A percentile compares a stretch with the other conserved stretches of the same genome.
These are phyloP conservation scores for Eleutherodactylus coqui DNA, from an alignment of 2,797 vertebrate genomes.

Conservation along the genomic window DNA sequence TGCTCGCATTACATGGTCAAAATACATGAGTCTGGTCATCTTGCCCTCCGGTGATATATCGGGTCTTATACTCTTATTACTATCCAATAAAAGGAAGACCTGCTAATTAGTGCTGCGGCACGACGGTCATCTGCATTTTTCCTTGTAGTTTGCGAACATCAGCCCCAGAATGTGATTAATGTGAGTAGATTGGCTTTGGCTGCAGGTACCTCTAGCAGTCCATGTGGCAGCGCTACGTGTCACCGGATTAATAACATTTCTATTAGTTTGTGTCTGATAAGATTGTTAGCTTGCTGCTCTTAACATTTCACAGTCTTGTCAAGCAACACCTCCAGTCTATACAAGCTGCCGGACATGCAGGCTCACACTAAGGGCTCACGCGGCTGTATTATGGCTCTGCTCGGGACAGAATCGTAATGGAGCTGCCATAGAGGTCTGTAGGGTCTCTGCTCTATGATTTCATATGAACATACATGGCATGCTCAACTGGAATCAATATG, in stretches of 20 bases:
- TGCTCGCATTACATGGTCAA: no score
- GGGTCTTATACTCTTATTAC: background rate
- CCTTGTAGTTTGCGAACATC: slow-evolving; percentile 41
- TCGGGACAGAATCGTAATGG: background rate
- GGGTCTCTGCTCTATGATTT: background rate
- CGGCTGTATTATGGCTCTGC: background rate
- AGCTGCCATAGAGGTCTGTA: background rate
- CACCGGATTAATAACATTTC: slow-evolving; percentile 20
- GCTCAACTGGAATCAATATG: background rate
- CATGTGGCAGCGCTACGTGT: slow-evolving; percentile 5
- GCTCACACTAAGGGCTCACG: background rate
- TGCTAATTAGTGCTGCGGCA: background rate
- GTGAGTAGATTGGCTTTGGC: slow-evolving; percentile 49
- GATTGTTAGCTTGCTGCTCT: background rate
- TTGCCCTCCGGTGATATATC: no score
- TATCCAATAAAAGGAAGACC: background rate
- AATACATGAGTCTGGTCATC: no score
- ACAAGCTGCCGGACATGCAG: background rate
- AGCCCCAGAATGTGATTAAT: slow-evolving; percentile 28
- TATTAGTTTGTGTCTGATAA: slow-evolving; percentile 33
- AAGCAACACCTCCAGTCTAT: background rate
- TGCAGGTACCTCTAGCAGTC: slow-evolving; percentile 38
- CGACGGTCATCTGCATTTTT: background rate
- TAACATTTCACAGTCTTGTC: background rate
- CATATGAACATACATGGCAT: background rate